Conservation (phyloP, 2,888 invertebrate species). For the Ennomos erosarius region DNA sequence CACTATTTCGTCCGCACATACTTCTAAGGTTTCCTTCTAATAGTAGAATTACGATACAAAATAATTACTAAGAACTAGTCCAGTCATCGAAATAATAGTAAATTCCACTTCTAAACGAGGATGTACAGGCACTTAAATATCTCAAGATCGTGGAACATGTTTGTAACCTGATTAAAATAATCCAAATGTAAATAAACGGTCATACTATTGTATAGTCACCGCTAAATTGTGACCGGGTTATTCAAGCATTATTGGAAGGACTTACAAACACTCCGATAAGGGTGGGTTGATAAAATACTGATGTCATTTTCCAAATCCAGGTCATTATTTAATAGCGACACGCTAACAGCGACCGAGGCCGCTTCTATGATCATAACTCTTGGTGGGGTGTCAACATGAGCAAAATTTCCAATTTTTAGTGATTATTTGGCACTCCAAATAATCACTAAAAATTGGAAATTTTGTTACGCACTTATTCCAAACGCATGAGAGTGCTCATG, state of each 20-base stretch:
- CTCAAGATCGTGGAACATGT: constrained; percentile 17
- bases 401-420: constrained; percentile 16
- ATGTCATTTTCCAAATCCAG: constrained; percentile 10
- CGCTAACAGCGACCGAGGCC: constrained; percentile 1
- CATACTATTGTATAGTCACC: constrained; percentile 7
- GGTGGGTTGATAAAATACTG: constrained; percentile 8
- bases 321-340: constrained; percentile 13
- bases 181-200: constrained; percentile 19
- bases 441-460: no score
- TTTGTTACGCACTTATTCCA: no score
- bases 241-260: constrained; percentile 16
- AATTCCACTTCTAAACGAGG: no score
- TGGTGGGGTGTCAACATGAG: neutral
- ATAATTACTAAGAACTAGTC: constrained; percentile 15
- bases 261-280: constrained; percentile 17
- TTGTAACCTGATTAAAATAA: constrained; percentile 29
- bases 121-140: constrained; percentile 13
- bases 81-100: no score
- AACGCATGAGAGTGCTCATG: no score
- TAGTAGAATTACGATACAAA: constrained; percentile 1
- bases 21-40: constrained; percentile 18
- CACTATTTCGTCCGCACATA: constrained; percentile 17
- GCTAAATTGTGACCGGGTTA: constrained; percentile 8
- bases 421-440: constrained; percentile 21
- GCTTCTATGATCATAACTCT: neutral